Evolutionary conservation across 1,140 invertebrate species (phyloP).

Genomic region (Vanessa atalanta): DNA sequence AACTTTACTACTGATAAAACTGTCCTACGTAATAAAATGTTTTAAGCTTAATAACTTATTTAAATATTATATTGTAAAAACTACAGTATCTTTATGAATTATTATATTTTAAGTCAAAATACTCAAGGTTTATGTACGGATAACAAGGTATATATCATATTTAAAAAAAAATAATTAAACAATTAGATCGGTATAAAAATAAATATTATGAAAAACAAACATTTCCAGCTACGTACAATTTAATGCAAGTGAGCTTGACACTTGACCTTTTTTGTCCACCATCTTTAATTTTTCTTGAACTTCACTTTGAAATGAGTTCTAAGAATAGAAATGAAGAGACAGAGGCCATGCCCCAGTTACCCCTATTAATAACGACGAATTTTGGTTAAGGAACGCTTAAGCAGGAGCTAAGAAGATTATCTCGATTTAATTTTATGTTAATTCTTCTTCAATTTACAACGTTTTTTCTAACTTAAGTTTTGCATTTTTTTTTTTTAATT

Average conservation of each 20-base stretch:
- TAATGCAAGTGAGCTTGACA: conserved; percentile 32
- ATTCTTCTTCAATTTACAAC: too few species aligned
- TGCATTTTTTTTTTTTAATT: too few species aligned
- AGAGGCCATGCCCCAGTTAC: conserved; percentile 29
- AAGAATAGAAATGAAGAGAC: conserved; percentile 37
- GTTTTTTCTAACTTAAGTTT: too few species aligned
- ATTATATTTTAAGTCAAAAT: too few species aligned
- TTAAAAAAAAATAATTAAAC: neutral
- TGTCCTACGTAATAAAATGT: too few species aligned
- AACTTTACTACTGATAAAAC: too few species aligned
- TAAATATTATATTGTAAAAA: too few species aligned
- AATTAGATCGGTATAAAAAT: conserved; percentile 4
- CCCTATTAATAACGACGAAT: conserved; percentile 13
- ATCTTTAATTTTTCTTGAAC: conserved; percentile 40
- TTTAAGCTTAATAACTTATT: too few species aligned
- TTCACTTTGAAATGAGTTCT: conserved; percentile 35
- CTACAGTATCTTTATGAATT: too few species aligned
- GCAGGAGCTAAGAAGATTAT: too few species aligned
- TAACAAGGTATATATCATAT: neutral
- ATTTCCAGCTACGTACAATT: conserved; percentile 33
- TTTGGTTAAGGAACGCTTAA: neutral
- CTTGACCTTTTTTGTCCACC: conserved; percentile 33
- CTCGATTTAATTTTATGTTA: too few species aligned
- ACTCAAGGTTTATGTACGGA: neutral
- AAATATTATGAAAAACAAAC: conserved; percentile 26